Base-by-base conservation (phyloP, 1,140 invertebrate species). In the Dinoponera quadriceps region DNA sequence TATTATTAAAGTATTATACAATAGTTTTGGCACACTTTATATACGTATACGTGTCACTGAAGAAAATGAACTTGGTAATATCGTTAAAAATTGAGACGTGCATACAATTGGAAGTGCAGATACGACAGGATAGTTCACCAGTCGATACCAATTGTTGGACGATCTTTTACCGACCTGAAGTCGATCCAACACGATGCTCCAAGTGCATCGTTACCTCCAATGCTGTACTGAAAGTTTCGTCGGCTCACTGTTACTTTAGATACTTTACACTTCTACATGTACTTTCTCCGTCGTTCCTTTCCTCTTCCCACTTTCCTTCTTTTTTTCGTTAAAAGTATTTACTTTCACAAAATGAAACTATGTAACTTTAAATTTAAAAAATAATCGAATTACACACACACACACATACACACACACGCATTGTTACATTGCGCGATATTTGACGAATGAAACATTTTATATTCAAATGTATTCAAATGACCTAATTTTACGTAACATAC, bases 181-280 rank as follows among this genome's bases (percentile, higher is more conserved):
- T 48, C 57, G 72, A 18, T 75, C 59, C 27, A 48, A 74, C 72
- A 48, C 22, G 18, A 48, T 49, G 44, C 11, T 44, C 72, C 22
- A 74, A n/a, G 72, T 62, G 72, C 38, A 74, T 73, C 55, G 71
- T 75, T 75, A 75, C 73, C 49, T 75, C n/a, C 62, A 75, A 75
- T 18, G n/a, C 38, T 49, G 57, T 59, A 73, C 54, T 29, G 25
- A 63, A 75, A 75, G 73, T 75, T 75, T 75, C 44, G 57, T 63
- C 22, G 25, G 59, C 22, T 75, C 25, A 33, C 57, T 62, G 72
- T 49, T 71, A 55, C 65, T 59, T 60, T 25, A 38, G 33, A 60
- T 81, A 69, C 54, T 71, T 60, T 25, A n/a, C 57, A 20, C 63
- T 38, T 49, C 4, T 33, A 72, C 16, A 22, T 29, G 25, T 22